phyloP scores from a whole-genome alignment of 2,113 vertebrate genomes.

The Prunella fulvescens region DNA sequence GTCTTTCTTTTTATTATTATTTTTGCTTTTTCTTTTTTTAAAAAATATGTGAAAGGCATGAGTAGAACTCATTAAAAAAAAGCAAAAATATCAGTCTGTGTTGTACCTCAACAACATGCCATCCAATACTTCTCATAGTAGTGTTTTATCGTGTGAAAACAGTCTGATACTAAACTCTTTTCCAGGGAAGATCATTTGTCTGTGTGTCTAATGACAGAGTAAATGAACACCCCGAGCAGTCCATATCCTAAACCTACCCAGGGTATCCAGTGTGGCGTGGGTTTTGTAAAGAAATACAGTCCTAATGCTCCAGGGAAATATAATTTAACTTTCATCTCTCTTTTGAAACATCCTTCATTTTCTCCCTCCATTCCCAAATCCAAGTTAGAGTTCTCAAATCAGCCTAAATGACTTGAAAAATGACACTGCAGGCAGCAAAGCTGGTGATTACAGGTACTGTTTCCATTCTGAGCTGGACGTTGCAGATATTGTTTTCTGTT shows the following conservation, averaged over 20 bases:
- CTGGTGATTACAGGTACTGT: slow-evolving; percentile 45
- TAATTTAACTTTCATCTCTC: background rate
- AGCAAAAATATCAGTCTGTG: background rate
- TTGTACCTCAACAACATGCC: background rate
- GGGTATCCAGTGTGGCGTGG: background rate
- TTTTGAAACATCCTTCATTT: slow-evolving; percentile 30
- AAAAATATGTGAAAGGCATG: background rate
- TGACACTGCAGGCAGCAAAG: background rate
- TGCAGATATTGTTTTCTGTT: slow-evolving; percentile 57
- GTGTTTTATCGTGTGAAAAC: background rate
- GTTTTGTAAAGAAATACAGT: background rate
- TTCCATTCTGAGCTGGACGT: slow-evolving; percentile 22
- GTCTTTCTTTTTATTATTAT: background rate
- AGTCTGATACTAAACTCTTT: background rate
- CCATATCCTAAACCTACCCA: background rate
- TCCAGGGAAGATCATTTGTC: slow-evolving; percentile 19
- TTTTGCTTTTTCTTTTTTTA: background rate
- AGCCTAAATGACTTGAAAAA: slow-evolving; percentile 4
- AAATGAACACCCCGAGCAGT: background rate
- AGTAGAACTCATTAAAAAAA: background rate
- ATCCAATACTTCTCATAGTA: background rate
- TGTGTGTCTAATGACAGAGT: background rate
- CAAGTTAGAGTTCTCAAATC: background rate
- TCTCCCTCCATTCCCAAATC: background rate
- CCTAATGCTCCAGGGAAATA: background rate